Percentiles rank a stretch among this genome's conserved stretches.
These are phyloP conservation scores for Nyleta sp. DNA, from an alignment of 2,888 invertebrate genomes.

Conservation along the genomic window DNA sequence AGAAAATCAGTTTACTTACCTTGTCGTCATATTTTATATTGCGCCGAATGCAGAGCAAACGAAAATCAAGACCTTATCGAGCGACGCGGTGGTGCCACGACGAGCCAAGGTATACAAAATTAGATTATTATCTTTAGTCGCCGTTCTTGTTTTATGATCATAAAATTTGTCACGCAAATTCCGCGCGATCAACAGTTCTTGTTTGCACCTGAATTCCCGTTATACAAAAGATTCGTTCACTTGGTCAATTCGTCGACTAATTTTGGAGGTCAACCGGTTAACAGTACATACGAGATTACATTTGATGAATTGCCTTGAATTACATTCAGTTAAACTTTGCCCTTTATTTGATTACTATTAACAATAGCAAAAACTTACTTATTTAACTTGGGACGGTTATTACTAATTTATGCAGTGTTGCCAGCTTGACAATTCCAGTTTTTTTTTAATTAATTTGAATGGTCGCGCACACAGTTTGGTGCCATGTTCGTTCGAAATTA, in stretches of 20 bases:
- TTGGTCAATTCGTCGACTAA: conserved; percentile 21
- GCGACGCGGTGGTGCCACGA: too few relatives aligned
- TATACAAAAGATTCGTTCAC: conserved; percentile 37
- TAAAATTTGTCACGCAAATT: conserved; percentile 23
- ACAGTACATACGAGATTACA: conserved; percentile 9
- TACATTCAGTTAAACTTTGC: conserved; percentile 21
- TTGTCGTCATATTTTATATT: background rate
- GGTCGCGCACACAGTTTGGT: too few relatives aligned
- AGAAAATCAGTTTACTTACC: background rate
- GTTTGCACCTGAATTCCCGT: conserved; percentile 11
- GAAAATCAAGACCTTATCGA: conserved; percentile 2
- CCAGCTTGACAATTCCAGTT: conserved; percentile 6
- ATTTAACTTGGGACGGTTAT: conserved; percentile 58
- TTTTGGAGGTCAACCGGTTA: conserved; percentile 24
- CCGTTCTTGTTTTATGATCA: conserved; percentile 15
- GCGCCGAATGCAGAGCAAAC: background rate
- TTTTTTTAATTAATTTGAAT: too few relatives aligned
- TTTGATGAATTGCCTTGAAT: conserved; percentile 19
- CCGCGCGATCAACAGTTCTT: conserved; percentile 12
- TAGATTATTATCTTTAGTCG: conserved; percentile 25
- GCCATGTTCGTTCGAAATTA: too few relatives aligned
- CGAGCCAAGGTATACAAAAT: too few relatives aligned
- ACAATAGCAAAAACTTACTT: conserved; percentile 53
- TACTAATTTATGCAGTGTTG: conserved; percentile 36
- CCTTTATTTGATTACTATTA: conserved; percentile 26